Conservation (phyloP, 1,140 invertebrate species). For the Scaptomyza montana region DNA sequence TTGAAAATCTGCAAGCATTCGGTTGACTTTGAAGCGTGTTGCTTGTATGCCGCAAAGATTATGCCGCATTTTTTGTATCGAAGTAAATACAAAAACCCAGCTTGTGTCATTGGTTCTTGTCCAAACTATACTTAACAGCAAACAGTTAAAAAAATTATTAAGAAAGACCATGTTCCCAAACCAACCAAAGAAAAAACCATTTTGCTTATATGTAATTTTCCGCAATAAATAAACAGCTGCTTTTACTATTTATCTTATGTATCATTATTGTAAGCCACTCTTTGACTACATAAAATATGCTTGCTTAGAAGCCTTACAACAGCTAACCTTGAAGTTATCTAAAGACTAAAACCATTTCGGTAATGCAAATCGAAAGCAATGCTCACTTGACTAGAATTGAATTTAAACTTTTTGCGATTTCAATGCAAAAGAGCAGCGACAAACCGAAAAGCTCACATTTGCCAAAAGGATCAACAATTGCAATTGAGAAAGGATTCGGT, state of each 20-base stretch:
- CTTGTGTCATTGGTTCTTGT: background rate
- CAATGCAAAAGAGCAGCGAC: slow-evolving; percentile 48
- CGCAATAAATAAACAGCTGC: no score
- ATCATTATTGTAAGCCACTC: no score
- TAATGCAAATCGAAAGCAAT: slow-evolving; percentile 43
- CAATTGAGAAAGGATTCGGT: slow-evolving; percentile 80
- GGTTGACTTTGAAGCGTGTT: no score
- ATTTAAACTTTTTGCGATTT: slow-evolving; percentile 76
- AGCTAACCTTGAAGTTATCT: background rate
- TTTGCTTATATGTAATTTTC: no score
- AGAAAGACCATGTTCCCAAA: no score
- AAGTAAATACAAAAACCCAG: no score
- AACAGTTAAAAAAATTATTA: no score
- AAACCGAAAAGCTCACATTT: slow-evolving; percentile 56
- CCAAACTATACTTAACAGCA: background rate
- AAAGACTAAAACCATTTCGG: slow-evolving; percentile 2
- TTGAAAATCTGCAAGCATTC: no score
- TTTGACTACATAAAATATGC: background rate
- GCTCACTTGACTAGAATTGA: slow-evolving; percentile 53
- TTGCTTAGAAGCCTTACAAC: background rate
- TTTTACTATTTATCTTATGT: no score
- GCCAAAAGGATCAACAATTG: slow-evolving; percentile 81
- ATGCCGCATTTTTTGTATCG: no score
- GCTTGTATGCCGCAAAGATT: no score
- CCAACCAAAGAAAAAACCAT: no score